phyloP scores from a whole-genome alignment of 2,113 vertebrate species.

The Lontra canadensis region DNA sequence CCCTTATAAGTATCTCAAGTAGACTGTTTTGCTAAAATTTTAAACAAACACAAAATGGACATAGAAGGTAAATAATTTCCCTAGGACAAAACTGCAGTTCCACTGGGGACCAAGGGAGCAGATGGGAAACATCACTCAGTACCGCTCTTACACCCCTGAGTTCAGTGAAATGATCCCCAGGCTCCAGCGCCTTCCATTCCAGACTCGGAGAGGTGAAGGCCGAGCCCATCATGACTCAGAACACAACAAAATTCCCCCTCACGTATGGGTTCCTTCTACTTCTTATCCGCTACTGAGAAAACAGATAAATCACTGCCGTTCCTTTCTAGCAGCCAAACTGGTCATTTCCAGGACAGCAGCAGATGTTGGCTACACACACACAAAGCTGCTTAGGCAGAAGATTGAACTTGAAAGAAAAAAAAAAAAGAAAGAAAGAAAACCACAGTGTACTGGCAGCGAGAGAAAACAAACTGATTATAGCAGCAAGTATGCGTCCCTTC shows the following conservation, averaged over 20 bases:
- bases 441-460: background rate
- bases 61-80: background rate
- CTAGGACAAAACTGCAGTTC: background rate
- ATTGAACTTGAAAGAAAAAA: background rate
- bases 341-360: background rate
- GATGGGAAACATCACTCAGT: background rate
- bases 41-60: background rate
- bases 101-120: background rate
- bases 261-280: background rate
- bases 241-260: background rate
- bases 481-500: background rate
- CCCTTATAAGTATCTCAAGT: background rate
- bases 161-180: background rate
- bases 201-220: background rate
- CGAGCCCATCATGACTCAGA: background rate
- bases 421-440: background rate
- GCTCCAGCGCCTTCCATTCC: background rate
- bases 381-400: background rate
- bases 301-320: background rate
- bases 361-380: background rate
- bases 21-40: background rate
- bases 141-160: fast-evolving
- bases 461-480: background rate
- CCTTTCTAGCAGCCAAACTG: background rate
- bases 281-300: background rate